phyloP scores from a whole-genome alignment of 1,140 invertebrate species.

The Calliphora vicina region DNA sequence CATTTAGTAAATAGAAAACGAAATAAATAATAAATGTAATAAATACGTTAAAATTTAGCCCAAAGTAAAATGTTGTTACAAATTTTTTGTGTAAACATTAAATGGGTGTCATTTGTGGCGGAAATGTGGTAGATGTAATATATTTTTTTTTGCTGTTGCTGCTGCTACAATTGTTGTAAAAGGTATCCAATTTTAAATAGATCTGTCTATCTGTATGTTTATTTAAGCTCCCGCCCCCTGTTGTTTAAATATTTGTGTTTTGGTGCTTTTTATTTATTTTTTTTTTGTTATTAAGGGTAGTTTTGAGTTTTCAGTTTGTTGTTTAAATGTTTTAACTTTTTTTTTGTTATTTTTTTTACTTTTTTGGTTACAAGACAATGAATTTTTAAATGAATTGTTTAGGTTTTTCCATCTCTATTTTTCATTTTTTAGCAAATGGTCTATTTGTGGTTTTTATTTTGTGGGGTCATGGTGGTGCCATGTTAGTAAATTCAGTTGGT shows the following conservation, averaged over 20 bases:
- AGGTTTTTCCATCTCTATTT: background rate
- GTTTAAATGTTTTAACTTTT: background rate
- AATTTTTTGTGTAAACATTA: conserved; percentile 20
- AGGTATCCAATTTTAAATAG: background rate
- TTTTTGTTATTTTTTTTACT: background rate
- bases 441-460: background rate
- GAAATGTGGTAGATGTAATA: conserved; percentile 37
- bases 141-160: background rate
- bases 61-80: conserved; percentile 24
- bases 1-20: background rate
- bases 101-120: conserved; percentile 40
- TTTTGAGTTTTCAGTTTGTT: background rate
- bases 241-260: background rate
- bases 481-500: background rate
- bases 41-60: conserved; percentile 23
- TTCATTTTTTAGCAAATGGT: background rate
- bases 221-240: background rate
- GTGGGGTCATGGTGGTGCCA: too few relatives aligned
- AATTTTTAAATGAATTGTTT: conserved; percentile 10
- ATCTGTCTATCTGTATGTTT: background rate
- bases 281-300: background rate
- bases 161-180: background rate
- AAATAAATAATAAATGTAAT: conserved; percentile 15
- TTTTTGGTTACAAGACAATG: background rate
- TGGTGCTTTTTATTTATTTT: background rate